Evolutionary conservation across 2,797 vertebrate genomes (phyloP).

Genomic region (Kryptopterus vitreolus): DNA sequence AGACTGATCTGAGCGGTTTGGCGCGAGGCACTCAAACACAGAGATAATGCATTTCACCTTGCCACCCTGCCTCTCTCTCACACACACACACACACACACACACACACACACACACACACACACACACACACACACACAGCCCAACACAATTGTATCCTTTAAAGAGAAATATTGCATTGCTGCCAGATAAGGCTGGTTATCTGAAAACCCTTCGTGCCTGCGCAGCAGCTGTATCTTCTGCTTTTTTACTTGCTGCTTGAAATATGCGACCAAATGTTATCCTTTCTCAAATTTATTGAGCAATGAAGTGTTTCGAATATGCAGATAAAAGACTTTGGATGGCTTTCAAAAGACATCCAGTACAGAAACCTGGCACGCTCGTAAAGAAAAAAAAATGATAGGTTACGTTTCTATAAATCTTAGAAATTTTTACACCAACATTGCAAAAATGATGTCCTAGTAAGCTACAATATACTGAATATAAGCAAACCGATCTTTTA

Average conservation of each 20-base stretch:
- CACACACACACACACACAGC: constrained; percentile 13
- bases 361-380: not conserved
- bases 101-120: constrained; percentile 8
- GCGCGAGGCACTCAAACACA: constrained; percentile 26
- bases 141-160: constrained; percentile 22
- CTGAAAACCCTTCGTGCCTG: constrained; percentile 13
- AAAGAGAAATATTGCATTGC: constrained; percentile 25
- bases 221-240: constrained; percentile 22
- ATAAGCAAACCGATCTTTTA: not conserved
- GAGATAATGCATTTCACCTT: constrained; percentile 39
- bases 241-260: constrained; percentile 30
- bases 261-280: constrained; percentile 12
- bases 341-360: not conserved
- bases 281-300: constrained; percentile 13
- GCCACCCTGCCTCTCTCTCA: not conserved
- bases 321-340: not conserved
- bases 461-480: not conserved
- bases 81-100: not conserved
- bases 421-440: not conserved
- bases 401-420: not conserved
- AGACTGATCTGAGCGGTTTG: constrained; percentile 24
- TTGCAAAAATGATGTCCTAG: not conserved
- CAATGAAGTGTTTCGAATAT: not conserved
- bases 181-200: constrained; percentile 34
- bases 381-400: not conserved